Evolutionary conservation across 1,140 invertebrate genomes (phyloP), one percentile per base, ranked within the genome.

Genomic region (Cecropterus lyciades): DNA sequence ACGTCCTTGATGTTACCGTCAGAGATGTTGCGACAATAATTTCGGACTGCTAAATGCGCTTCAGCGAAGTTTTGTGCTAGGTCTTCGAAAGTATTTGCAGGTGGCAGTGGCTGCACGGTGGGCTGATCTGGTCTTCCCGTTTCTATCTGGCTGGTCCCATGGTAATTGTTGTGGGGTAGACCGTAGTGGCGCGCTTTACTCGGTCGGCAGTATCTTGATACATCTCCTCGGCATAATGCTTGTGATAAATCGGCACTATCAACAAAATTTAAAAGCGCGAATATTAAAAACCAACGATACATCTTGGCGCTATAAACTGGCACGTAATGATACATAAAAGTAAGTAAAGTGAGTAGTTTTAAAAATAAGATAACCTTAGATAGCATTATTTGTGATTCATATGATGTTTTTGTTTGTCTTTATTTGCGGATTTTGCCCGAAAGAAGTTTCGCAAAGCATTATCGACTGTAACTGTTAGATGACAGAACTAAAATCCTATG

Each of bases 1-100:
- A 60, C 10, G 48, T 72, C 70, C 11, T 33, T 55, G 14, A 68
- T 11, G 5, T 43, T 13, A 27, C 8, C 27, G 11, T 13, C 48
- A 5, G 27, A 45, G 0, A 48, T 62, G 7, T 56, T 51, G 9
- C 17, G 55, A 14, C 70, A 72, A 10, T 27, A 46, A 4, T 60
- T 51, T 3, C 37, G 49, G 9, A 67, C 37, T 4, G 56, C 60
- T 10, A 33, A 17, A 8, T 72, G 63, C 0, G 57, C 66, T 33
- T 20, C 14, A 4, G 53, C 65, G 5, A 72, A 13, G 20, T 62
- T 62, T 14, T 51, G 30, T n/a, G 52, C 55, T 13, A 69, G 63
- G n/a, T 40, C 14, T 52, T 52, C 53, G 15, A 64, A 51, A 6
- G 17, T 24, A 0, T 13, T n/a, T n/a, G n/a, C n/a, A n/a, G n/a